A percentile compares a stretch with the other conserved stretches of the same genome.
phyloP scores from a whole-genome alignment of 2,888 invertebrate genomes.

The Agapostemon virescens region DNA sequence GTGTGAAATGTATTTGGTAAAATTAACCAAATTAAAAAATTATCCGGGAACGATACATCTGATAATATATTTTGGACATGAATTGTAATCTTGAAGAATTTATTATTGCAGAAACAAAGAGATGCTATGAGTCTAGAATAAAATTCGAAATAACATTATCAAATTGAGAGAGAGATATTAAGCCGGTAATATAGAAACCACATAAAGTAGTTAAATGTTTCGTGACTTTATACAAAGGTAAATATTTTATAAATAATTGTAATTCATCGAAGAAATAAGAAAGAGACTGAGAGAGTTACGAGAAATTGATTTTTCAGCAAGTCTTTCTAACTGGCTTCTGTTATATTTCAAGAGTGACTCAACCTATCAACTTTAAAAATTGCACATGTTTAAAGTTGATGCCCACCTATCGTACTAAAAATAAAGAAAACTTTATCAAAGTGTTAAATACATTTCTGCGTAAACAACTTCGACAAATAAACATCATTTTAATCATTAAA shows the following conservation, averaged over 20 bases:
- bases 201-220: no score
- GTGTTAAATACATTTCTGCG: no score
- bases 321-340: neutral
- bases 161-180: no score
- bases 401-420: neutral
- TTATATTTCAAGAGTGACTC: neutral
- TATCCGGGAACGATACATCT: neutral
- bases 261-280: neutral
- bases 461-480: no score
- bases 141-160: neutral
- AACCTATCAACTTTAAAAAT: neutral
- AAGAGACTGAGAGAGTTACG: no score
- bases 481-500: no score
- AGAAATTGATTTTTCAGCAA: neutral
- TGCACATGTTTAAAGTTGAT: neutral
- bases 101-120: neutral
- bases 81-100: neutral
- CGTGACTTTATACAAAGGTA: no score
- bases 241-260: no score
- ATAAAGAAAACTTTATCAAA: no score
- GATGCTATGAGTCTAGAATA: neutral
- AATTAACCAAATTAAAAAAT: neutral
- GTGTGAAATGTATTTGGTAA: neutral
- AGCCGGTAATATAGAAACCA: no score
- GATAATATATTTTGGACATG: neutral